Base-by-base conservation (phyloP, 1,140 invertebrate species). In the Heliothis subflexa region DNA sequence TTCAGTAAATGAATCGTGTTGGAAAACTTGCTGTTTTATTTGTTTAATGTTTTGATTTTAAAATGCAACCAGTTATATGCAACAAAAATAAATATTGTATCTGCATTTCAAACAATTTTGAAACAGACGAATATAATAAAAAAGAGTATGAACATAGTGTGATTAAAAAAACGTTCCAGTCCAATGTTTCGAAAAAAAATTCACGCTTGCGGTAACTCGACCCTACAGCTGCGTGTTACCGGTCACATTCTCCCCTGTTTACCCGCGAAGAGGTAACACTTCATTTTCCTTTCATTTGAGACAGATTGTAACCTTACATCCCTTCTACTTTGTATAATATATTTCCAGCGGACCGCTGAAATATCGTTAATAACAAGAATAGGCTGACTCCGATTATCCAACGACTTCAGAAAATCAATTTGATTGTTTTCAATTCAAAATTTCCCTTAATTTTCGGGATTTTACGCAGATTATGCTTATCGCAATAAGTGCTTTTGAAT, bases 281-380 rank as follows among this genome's bases (percentile, higher is more conserved):
- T 85, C 85, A 90, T 88, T 89, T 89, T 86, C 84, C 75, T 85
- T 86, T 85, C 86, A 86, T 79, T 40, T 72, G 33, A 16, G 79
- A 66, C 80, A 16, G 40, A 64, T 64, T 21, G 25, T 28, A n/a
- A 70, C 66, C 66, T 81, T 78, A 61, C 73, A 81, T 75, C 83
- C 82, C 82, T 84, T 86, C 81, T 66, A 83, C 81, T 85, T 86
- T 85, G 76, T 85, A 83, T 88, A 85, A 84, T 86, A 84, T 82
- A 85, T 82, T 85, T 74, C 70, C 77, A 74, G 28, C 45, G 52
- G 68, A 62, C 70, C 78, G 77, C 59, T 62, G 71, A 81, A 83
- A 84, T 81, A 82, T 78, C 74, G 74, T 71, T 68, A 66, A 57
- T 47, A 49, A 66, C 64, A 78, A 71, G 66, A 59, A 54, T 16